Conservation (phyloP, 2,113 vertebrate genomes). For the Paedocypris sp. region DNA sequence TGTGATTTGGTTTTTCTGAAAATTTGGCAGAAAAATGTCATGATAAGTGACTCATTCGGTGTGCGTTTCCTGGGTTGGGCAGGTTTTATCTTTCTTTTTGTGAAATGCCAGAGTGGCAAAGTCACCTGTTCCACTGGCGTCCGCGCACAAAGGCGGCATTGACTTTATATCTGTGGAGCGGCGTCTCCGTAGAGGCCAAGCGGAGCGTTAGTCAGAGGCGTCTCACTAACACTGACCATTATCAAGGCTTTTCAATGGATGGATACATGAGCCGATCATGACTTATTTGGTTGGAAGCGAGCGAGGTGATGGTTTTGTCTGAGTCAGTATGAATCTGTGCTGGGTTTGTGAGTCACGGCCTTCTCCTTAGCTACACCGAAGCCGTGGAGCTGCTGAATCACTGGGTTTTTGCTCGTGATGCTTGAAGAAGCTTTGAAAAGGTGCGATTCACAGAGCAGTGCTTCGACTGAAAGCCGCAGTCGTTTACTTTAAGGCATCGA, state of each 20-base stretch:
- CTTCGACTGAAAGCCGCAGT: no score
- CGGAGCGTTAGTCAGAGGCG: neutral
- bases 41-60: neutral
- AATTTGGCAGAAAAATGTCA: neutral
- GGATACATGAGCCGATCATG: neutral
- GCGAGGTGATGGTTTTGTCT: conserved; percentile 1
- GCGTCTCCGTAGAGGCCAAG: neutral
- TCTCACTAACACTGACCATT: conserved; percentile 2
- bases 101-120: conserved; percentile 12
- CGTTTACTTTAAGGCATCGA: no score
- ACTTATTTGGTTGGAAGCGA: neutral
- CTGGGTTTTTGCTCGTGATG: no score
- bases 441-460: no score
- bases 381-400: no score
- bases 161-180: conserved; percentile 21
- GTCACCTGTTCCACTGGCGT: conserved; percentile 44
- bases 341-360: no score
- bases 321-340: no score
- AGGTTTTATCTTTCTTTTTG: conserved; percentile 21
- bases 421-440: no score
- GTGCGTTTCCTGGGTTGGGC: neutral
- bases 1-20: conserved; percentile 32
- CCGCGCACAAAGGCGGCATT: conserved; percentile 50
- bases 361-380: no score
- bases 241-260: neutral